Conservation (phyloP, 2,797 vertebrate species). For the Melanogrammus aeglefinus region DNA sequence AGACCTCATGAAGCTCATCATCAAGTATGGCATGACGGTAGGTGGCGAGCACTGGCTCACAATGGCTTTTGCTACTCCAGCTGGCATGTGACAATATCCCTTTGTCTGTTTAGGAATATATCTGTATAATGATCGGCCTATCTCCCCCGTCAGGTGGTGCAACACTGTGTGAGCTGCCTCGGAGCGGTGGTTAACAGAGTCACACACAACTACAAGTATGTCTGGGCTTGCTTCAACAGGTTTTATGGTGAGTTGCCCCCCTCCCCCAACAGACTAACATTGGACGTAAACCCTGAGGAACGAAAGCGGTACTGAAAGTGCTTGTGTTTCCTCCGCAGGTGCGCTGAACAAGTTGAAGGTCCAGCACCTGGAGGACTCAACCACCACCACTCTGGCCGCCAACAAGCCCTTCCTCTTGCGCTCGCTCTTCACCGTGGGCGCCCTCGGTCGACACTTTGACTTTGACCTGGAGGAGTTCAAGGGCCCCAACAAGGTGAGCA, state of each 20-base stretch:
- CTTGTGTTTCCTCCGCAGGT: constrained; percentile 61
- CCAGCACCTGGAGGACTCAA: constrained; percentile 92
- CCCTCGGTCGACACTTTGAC: constrained; percentile 95
- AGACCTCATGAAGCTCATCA: constrained; percentile 98
- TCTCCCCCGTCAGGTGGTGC: constrained; percentile 82
- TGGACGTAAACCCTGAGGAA: background rate
- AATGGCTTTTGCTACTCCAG: background rate
- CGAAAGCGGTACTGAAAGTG: background rate
- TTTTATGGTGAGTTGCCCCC: constrained; percentile 84
- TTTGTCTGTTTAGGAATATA: background rate
- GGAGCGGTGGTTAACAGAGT: constrained; percentile 97
- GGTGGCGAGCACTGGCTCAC: constrained; percentile 27
- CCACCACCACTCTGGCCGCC: constrained; percentile 84
- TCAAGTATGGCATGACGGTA: constrained; percentile 99
- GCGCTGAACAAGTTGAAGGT: constrained; percentile 93
- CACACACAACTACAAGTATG: constrained; percentile 97
- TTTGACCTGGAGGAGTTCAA: constrained; percentile 96
- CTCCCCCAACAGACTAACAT: background rate
- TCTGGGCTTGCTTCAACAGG: constrained; percentile 97
- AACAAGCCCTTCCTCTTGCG: constrained; percentile 94
- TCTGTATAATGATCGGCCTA: background rate
- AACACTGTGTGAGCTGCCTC: constrained; percentile 96
- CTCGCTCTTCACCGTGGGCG: constrained; percentile 96
- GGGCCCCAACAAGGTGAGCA: constrained; percentile 86
- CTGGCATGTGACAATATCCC: background rate